These are phyloP conservation scores for Uropetala carovei DNA, from an alignment of 2,888 invertebrate species.

Conservation along the genomic window DNA sequence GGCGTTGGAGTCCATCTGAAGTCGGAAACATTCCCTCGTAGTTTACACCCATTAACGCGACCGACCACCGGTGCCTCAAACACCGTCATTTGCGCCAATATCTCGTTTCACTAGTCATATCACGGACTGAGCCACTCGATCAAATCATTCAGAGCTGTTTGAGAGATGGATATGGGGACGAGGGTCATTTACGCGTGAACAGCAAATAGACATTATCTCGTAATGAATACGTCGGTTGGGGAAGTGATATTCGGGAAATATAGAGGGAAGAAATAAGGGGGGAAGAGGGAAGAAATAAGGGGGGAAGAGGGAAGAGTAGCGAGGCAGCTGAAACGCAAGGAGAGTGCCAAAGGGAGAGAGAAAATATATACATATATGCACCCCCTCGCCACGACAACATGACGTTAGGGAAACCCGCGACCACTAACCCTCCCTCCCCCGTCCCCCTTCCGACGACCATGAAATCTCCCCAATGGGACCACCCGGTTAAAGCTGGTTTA, in stretches of 20 bases:
- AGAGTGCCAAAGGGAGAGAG: too few species aligned
- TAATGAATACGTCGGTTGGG: conserved; percentile 13
- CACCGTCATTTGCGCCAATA: background rate
- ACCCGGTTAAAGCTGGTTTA: background rate
- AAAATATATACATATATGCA: too few species aligned
- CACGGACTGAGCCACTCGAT: background rate
- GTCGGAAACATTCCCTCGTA: background rate
- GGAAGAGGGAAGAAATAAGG: background rate
- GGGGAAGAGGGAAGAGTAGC: background rate
- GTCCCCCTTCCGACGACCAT: background rate
- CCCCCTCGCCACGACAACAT: background rate
- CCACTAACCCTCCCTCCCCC: background rate
- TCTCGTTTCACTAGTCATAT: background rate
- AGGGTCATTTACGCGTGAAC: background rate
- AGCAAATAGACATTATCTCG: conserved; percentile 24
- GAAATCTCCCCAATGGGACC: background rate
- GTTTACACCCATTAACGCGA: background rate
- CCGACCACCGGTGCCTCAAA: background rate
- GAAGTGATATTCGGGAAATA: background rate
- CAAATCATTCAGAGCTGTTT: background rate
- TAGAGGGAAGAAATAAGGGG: too few species aligned
- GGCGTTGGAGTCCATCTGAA: background rate
- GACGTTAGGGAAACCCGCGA: background rate
- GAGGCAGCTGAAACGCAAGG: too few species aligned
- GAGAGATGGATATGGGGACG: background rate